Conservation (phyloP, 1,140 invertebrate genomes). For the Diabrotica undecimpunctata region DNA sequence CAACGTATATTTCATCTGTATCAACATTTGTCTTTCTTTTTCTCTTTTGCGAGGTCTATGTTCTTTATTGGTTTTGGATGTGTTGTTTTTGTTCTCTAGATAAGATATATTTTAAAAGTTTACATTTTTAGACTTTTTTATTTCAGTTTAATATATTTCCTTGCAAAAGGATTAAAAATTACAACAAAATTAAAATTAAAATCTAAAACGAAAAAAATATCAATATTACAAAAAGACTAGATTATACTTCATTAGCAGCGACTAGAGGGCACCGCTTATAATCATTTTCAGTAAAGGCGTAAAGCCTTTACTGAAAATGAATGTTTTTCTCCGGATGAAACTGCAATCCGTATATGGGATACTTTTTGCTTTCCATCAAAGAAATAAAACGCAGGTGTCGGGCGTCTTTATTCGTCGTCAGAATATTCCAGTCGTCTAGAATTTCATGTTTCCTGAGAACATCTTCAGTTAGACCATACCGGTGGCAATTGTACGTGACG, state of each 20-base stretch:
- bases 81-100: too few relatives aligned
- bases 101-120: too few relatives aligned
- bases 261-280: constrained; percentile 15
- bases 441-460: constrained; percentile 58
- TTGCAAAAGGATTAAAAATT: too few relatives aligned
- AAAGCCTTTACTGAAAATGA: too few relatives aligned
- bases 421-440: constrained; percentile 60
- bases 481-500: constrained; percentile 75
- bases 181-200: too few relatives aligned
- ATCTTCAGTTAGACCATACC: constrained; percentile 66
- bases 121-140: too few relatives aligned
- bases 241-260: neutral
- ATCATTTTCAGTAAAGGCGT: constrained; percentile 53
- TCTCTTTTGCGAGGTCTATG: too few relatives aligned
- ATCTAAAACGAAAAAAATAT: neutral
- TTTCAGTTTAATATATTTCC: too few relatives aligned
- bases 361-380: constrained; percentile 60
- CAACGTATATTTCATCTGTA: too few relatives aligned
- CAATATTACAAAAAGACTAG: constrained; percentile 1
- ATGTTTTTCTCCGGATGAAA: constrained; percentile 89
- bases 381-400: constrained; percentile 67
- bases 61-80: too few relatives aligned
- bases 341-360: constrained; percentile 84
- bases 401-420: constrained; percentile 69
- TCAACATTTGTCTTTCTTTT: too few relatives aligned